Base-by-base conservation (phyloP, 2,113 vertebrate genomes). In the Hemiscyllium ocellatum region DNA sequence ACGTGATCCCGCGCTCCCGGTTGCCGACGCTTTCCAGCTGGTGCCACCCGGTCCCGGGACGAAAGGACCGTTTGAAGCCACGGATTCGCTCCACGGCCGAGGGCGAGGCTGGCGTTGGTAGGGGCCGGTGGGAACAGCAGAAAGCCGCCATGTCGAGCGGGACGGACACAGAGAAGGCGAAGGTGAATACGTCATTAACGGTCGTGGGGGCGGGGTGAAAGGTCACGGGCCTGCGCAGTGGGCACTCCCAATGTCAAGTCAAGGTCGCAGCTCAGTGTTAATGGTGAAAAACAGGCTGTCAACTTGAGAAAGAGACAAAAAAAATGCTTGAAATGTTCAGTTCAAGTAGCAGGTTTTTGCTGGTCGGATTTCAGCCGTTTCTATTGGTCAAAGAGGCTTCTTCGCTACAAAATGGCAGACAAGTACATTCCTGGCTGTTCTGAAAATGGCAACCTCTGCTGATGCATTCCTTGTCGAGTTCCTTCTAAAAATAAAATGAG, bases 111-210 rank as follows among this genome's bases (percentile, higher is more conserved):
- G 24, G 10, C 0, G 5, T 12, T 0, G 42, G 42, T 47, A 47
- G 42, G 42, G 42, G 22, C 37, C 37, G 37, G 20, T 10, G 93
- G 56, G 56, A 50, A 66, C 89, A 37, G 61, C 33, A 37, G 2
- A 61, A 37, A 29, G 91, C n/a, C 91, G 91, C 22, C 91, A 94
- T 95, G 93, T 47, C 93, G 68, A 72, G 8, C 93, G 93, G 70
- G 68, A 56, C 37, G 10, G 93, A 95, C 6, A 24, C n/a, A 37
- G 93, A 72, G 93, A 95, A 95, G 68, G 22, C 42, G 37, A 95
- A 95, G 93, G 93, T 95, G 42, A 93, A 12, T 2, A 19, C 89
- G 89, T 91, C 89, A 91, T 0, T 65, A 65, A 91, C 33, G 89
- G 52, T 33, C 33, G 1, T 1, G 56, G 89, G 4, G 15, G 13